Evolutionary conservation across 2,888 invertebrate species (phyloP).

Genomic region (Melieria omissa): DNA sequence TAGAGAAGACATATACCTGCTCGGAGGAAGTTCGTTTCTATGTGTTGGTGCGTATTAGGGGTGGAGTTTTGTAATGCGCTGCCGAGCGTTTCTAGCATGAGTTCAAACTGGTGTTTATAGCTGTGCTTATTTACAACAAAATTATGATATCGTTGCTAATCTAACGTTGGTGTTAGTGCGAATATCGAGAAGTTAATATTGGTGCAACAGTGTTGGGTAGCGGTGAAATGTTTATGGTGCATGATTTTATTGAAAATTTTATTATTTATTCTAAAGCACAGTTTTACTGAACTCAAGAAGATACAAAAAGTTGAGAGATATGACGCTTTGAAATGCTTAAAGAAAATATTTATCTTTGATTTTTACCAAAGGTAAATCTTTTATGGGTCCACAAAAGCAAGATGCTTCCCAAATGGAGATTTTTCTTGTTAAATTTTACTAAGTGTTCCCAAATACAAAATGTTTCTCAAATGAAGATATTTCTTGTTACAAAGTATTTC

Average conservation of each 20-base stretch:
- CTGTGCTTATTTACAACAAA: conserved; percentile 34
- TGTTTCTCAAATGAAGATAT: too few species aligned
- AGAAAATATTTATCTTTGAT: too few species aligned
- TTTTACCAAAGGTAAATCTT: too few species aligned
- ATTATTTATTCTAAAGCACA: too few species aligned
- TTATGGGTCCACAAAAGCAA: too few species aligned
- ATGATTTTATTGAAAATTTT: neutral
- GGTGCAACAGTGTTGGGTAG: neutral
- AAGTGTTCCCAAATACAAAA: too few species aligned
- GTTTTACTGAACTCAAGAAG: too few species aligned
- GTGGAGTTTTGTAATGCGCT: conserved; percentile 54
- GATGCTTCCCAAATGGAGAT: too few species aligned
- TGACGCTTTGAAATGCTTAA: neutral
- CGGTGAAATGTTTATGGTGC: neutral
- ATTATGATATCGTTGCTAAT: conserved; percentile 26
- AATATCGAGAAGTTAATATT: neutral
- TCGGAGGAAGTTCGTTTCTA: neutral
- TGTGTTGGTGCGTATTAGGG: conserved; percentile 36
- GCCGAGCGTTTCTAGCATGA: neutral
- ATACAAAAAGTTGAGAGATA: neutral
- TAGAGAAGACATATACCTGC: conserved; percentile 9
- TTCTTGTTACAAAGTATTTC: too few species aligned
- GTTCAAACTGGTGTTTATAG: neutral
- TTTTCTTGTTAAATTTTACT: too few species aligned
- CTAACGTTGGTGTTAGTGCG: neutral